Conservation (phyloP, 2,888 invertebrate species). For the Xanthorhoe spadicearia region DNA sequence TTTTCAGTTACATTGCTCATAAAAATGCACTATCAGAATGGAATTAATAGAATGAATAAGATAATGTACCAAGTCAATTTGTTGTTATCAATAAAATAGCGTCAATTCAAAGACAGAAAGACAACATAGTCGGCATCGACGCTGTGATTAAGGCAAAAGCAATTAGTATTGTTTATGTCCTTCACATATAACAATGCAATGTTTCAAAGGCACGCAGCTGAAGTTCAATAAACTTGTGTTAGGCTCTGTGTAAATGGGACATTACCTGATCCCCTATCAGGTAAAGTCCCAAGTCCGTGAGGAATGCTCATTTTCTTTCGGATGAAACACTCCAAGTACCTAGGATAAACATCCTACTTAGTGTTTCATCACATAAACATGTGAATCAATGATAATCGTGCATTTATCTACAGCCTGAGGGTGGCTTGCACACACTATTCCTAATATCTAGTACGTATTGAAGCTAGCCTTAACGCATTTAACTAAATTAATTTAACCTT, state of each 20-base stretch:
- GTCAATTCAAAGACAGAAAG: constrained; percentile 8
- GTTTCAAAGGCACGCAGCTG: constrained; percentile 37
- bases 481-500: too few species aligned
- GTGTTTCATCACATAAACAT: too few species aligned
- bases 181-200: constrained; percentile 40
- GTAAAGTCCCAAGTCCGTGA: background rate
- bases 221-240: constrained; percentile 43
- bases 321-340: background rate
- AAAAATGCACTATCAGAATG: background rate
- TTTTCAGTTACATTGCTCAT: too few species aligned
- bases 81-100: background rate
- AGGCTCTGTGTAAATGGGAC: constrained; percentile 4
- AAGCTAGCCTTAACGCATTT: too few species aligned
- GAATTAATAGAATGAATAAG: background rate
- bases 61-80: too few species aligned
- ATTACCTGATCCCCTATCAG: too few species aligned
- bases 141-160: constrained; percentile 13
- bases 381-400: too few species aligned
- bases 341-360: too few species aligned
- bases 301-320: background rate
- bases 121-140: constrained; percentile 10
- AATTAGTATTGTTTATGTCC: constrained; percentile 36
- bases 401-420: too few species aligned
- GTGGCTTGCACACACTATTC: too few species aligned
- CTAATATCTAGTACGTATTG: too few species aligned